Evolutionary conservation across 2,113 vertebrate species (phyloP), one percentile per base, ranked within the genome.

Genomic region (Pachyramphus minor): DNA sequence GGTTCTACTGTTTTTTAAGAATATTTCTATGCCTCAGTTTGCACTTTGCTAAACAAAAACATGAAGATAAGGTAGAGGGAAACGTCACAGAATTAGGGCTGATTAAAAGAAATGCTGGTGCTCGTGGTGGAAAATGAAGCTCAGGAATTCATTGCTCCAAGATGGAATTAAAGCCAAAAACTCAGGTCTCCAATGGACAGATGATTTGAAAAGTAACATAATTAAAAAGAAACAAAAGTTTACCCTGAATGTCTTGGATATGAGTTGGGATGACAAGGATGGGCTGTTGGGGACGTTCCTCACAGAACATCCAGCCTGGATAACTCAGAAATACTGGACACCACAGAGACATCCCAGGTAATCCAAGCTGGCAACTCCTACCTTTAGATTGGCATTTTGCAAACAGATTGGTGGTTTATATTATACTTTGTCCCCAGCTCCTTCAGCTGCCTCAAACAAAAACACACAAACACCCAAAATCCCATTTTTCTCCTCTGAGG

Each of bases 251-350:
- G 42, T 12, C 5, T 21, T 33, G 59, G 59, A 23, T 13, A 7
- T 9, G 25, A 15, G 64, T 20, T 35, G 20, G 42, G 79, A 3
- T 19, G 6, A 1, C 24, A 18, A 1, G 0, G 44, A 2, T 3
- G 37, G 62, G 55, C n/a, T 22, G 35, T 2, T 14, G 39, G 11
- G 49, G 19, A 47, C 21, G 13, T 37, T 79, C 52, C 80, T 37
- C 5, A 13, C 1, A 5, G 12, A 80, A 45, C 35, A 8, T 11
- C 69, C 35, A 39, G 28, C 37, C 56, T 0, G 3, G 44, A 4
- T 1, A 28, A 71, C 22, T 44, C 2, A 1, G 6, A 14, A 27
- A 49, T 9, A 10, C 23, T 9, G 72, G 50, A 35, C 72, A 47
- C 27, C 74, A 12, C 0, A 7, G 47, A 45, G 9, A 3, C 12